Conservation (phyloP, 2,797 vertebrate genomes). For the Lindbergichthys nudifrons region DNA sequence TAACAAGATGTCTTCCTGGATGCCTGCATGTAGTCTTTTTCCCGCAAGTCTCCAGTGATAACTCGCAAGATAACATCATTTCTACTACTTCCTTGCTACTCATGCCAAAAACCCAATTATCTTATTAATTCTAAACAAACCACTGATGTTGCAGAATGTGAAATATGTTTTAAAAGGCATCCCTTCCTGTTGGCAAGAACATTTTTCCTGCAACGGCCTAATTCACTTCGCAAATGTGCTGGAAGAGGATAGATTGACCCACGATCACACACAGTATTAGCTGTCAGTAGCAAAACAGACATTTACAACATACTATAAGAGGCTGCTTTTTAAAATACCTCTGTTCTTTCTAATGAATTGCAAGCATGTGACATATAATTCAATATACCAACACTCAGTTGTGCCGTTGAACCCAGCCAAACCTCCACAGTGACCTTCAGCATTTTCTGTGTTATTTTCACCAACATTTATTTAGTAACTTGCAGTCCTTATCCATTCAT, state of each 20-base stretch:
- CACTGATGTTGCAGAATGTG: not conserved
- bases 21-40: not conserved
- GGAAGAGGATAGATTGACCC: not conserved
- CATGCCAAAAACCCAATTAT: not conserved
- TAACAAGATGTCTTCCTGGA: not conserved
- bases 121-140: not conserved
- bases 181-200: slow-evolving; percentile 25
- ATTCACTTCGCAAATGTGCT: not conserved
- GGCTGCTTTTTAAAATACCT: not conserved
- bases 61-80: not conserved
- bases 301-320: not conserved
- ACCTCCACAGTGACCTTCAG: slow-evolving; percentile 25
- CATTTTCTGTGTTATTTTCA: slow-evolving; percentile 6
- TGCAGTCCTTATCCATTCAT: slow-evolving; percentile 27
- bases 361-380: not conserved
- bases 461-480: not conserved
- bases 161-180: not conserved
- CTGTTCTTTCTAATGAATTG: not conserved
- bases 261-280: not conserved
- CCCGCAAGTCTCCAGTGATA: not conserved
- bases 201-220: not conserved
- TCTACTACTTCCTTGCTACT: not conserved
- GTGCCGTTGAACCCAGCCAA: slow-evolving; percentile 8
- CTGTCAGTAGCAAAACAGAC: not conserved
- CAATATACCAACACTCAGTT: not conserved